Base-by-base conservation (phyloP, 2,113 vertebrate species). In the Phyllostomus hastatus region DNA sequence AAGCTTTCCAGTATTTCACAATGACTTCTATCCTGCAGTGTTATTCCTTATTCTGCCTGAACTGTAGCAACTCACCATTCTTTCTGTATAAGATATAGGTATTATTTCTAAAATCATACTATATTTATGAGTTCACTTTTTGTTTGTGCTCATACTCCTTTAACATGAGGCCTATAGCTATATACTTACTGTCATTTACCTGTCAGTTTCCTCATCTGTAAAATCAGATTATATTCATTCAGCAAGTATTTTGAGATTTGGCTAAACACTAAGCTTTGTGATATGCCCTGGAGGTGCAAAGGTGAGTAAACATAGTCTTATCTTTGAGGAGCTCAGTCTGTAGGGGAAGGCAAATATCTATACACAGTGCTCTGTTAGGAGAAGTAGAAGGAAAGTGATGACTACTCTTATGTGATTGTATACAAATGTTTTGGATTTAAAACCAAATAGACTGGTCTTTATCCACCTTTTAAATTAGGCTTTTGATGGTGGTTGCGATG, bases 401-500 rank as follows among this genome's bases (percentile, higher is more conserved):
- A 46, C 86, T 35, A 79, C n/a, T 85, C 69, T 72, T 10, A 82
- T 88, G 8, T 79, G 26, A 76, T 75, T 75, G 2, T 72, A 57
- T 88, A 43, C 17, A 67, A 48, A 50, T 85, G 9, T 86, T 93
- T 96, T 70, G 10, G 14, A 92, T 91, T 94, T 94, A 95, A 95
- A 95, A 70, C 70, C 82, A 43, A 93, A 87, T 69, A 79, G 64
- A 48, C 41, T 93, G 48, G 54, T 79, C 17, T 93, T 83, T 81
- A 88, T 94, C 43, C 86, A 28, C 89, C 73, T 84, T 94, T 78
- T 54, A 20, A 84, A 70, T 88, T 96, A 57, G 50, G 15, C 52
- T 93, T 78, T 88, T 95, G 31, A n/a, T n/a, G 52, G 35, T 72
- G 59, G 35, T 96, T 93, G 28, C 90, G 75, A 82, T 41, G 28